Evolutionary conservation across 2,797 vertebrate genomes (phyloP), one percentile per base, ranked within the genome.

Genomic region (Dermochelys coriacea): DNA sequence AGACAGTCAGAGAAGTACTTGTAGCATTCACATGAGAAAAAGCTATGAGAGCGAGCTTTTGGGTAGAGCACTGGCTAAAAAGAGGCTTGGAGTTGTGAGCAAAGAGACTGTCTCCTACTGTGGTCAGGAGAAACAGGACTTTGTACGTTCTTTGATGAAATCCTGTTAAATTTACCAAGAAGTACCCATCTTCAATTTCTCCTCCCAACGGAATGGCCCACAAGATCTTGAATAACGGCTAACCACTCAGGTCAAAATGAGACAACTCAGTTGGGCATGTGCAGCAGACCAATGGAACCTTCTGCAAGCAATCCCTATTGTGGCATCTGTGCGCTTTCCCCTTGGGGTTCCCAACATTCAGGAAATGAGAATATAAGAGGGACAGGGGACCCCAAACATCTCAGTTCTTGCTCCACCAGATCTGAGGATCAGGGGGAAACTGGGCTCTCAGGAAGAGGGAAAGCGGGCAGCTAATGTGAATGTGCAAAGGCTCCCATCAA

Each of bases 41-140:
- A 59, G 57, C 57, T 59, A 59, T 6, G 14, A 83, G 34, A 88
- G 31, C 16, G 87, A 74, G 6, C 0, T 1, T 54, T 93, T 88
- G 29, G n/a, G 79, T 21, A 93, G 93, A 90, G 54, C 45, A 41
- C 85, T 95, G 86, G 86, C 88, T 93, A 15, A 41, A 77, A 91
- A 37, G n/a, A n/a, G 94, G 89, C 23, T 64, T 85, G 37, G 71
- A 77, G 49, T 37, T 68, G 18, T n/a, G 68, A 49, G 85, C 92
- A 89, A 87, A 89, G 79, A 94, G 83, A 8, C 5, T 45, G 1
- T 15, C 0, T 5, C 37, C 3, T 85, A 19, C 64, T 19, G 64
- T 68, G 18, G 10, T 88, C 59, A 92, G 82, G 91, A 82, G 88
- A 54, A 94, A 31, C 12, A 51, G 93, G 88, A 97, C 95, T 97